Percentiles rank a stretch among this genome's conserved stretches.
These are phyloP conservation scores for Calephelis nemesis DNA, from an alignment of 1,140 invertebrate genomes.

Conservation along the genomic window DNA sequence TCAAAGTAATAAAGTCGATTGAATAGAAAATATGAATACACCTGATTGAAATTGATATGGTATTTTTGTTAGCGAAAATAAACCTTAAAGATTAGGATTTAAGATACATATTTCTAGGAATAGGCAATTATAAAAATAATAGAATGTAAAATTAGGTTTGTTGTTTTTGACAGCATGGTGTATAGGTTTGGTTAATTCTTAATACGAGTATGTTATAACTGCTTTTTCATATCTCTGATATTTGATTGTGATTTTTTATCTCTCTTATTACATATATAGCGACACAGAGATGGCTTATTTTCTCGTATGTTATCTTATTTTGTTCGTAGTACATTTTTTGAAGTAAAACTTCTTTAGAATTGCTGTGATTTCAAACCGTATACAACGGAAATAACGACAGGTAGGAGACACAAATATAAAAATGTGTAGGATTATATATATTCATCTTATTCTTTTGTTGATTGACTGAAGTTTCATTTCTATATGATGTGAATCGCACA, in stretches of 20 bases:
- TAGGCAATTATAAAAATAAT: slow-evolving; percentile 38
- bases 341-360: no score
- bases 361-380: no score
- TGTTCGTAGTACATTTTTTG: no score
- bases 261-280: no score
- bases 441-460: no score
- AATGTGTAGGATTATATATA: no score
- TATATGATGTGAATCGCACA: no score
- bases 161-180: not conserved
- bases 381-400: no score
- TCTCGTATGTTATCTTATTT: no score
- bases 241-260: slow-evolving; percentile 20
- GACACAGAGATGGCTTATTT: no score
- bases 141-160: slow-evolving; percentile 40
- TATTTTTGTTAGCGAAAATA: not conserved
- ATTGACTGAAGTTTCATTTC: no score
- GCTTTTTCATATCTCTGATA: not conserved
- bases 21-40: not conserved
- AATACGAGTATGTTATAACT: not conserved
- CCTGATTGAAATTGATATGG: not conserved
- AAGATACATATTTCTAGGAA: not conserved
- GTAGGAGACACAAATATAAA: no score
- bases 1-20: not conserved
- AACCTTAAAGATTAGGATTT: not conserved
- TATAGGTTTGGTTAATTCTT: not conserved